Base-by-base conservation (phyloP, 1,140 invertebrate species). In the Meteorus sp. region DNA sequence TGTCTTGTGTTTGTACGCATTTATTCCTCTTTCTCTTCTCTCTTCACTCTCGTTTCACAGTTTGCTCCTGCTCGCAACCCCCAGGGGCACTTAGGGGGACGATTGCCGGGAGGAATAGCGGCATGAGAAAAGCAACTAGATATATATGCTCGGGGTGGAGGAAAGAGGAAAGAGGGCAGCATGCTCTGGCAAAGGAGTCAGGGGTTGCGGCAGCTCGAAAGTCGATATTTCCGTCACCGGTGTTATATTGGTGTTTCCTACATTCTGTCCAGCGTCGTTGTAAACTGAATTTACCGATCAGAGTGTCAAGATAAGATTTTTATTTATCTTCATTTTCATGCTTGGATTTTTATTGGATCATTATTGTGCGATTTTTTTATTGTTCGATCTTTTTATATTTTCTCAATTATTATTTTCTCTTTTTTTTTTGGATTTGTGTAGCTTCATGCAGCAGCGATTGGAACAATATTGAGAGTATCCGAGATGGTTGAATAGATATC, bases 271-370 rank as follows among this genome's bases (percentile, higher is more conserved):
- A 71, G 70, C 65, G 67, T 71, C 71, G 71, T 64, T 70, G 64
- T 66, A 77, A 78, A 78, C 67, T 64, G 74, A n/a, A 74, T 68
- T 78, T 78, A 75, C 67, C 69, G 73, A 77, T 76, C 75, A 75
- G 77, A 77, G 73, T 75, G 68, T 69, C 67, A 60, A 52, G 8
- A 22, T 50, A 59, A 51, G 39, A 59, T 22, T 56, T 15, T 45
- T 35, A 8, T 51, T 29, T 20, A 3, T 33, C 19, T 13, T 50
- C 33, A 17, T n/a, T n/a, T n/a, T n/a, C n/a, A n/a, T n/a, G n/a
- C n/a, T n/a, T n/a, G n/a, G n/a, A n/a, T n/a, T n/a, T n/a, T n/a
- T n/a, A n/a, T n/a, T n/a, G n/a, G n/a, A n/a, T n/a, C n/a, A n/a
- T n/a, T n/a, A n/a, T n/a, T n/a, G n/a, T n/a, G n/a, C n/a, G n/a